Percentiles rank a stretch among this genome's conserved stretches.
Evolutionary conservation across 2,888 invertebrate species (phyloP).

Genomic region (Phengaris alcon): DNA sequence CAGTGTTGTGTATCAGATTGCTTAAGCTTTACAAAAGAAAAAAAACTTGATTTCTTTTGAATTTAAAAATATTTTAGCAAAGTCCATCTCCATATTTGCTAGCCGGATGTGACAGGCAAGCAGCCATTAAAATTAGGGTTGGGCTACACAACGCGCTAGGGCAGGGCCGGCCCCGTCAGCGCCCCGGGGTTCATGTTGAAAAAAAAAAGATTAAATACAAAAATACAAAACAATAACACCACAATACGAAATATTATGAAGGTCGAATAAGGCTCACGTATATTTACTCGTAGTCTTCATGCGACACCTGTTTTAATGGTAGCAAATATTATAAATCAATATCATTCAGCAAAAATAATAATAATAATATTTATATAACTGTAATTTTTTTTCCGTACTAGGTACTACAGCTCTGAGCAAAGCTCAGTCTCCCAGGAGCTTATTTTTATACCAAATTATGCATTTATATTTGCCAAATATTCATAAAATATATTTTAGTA

Average conservation of each 20-base stretch:
- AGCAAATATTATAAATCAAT: not conserved
- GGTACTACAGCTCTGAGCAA: no score
- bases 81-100: constrained; percentile 58
- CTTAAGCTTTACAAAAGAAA: not conserved
- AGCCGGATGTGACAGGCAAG: constrained; percentile 69
- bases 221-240: constrained; percentile 36
- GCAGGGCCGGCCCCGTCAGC: constrained; percentile 65
- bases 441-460: no score
- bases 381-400: no score
- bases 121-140: constrained; percentile 80
- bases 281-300: not conserved
- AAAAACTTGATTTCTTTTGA: not conserved
- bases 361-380: no score
- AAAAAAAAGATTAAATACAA: constrained; percentile 56
- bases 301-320: not conserved
- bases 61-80: constrained; percentile 26
- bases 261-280: constrained; percentile 22
- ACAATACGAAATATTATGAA: constrained; percentile 24
- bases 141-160: constrained; percentile 72
- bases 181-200: constrained; percentile 56
- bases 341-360: no score
- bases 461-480: not conserved
- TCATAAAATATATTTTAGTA: not conserved
- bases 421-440: no score
- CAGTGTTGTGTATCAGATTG: constrained; percentile 16